Evolutionary conservation across 2,113 vertebrate species (phyloP), one percentile per base, ranked within the genome.

Genomic region (Miniopterus natalensis): DNA sequence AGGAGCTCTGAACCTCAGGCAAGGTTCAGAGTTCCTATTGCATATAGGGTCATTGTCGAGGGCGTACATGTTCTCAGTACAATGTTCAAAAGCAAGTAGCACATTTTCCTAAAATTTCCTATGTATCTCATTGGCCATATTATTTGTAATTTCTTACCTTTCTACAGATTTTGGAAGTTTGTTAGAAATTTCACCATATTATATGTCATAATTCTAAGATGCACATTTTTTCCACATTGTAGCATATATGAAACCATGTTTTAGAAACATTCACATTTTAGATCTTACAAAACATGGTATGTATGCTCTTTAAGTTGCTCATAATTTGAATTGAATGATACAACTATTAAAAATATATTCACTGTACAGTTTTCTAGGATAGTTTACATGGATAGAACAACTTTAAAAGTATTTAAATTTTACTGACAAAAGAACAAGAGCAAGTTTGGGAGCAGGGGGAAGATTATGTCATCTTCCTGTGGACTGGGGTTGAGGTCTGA

Each of bases 341-440:
- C 68, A 25, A 51, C 42, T 81, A 31, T 53, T 80, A 78, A 93
- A 77, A 31, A 23, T 66, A n/a, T 21, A 61, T 53, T 89, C 29
- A 53, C 31, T 84, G 4, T 81, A 15, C 14, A 88, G 20, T 87
- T 89, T 96, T 91, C 73, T 65, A 61, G 31, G 59, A 74, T 25
- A 84, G 49, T 15, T 63, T 80, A 49, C 31, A 1, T 66, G 18
- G 29, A 10, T 53, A 29, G 31, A 68, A 91, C 25, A 81, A 85
- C 80, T 85, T 94, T 51, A n/a, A 65, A 93, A 85, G 36, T 70
- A 49, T 53, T 77, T 68, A 49, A 61, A 57, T 53, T 85, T 68
- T 84, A 49, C 40, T 86, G 59, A 86, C n/a, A 84, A 49, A 79
- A 31, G 47, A 75, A 53, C 51, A 84, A 17, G 65, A 74, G 36